Percentiles rank a stretch among this genome's conserved stretches.
Evolutionary conservation across 2,113 vertebrate genomes (phyloP).

Genomic region (Lycaon pictus): DNA sequence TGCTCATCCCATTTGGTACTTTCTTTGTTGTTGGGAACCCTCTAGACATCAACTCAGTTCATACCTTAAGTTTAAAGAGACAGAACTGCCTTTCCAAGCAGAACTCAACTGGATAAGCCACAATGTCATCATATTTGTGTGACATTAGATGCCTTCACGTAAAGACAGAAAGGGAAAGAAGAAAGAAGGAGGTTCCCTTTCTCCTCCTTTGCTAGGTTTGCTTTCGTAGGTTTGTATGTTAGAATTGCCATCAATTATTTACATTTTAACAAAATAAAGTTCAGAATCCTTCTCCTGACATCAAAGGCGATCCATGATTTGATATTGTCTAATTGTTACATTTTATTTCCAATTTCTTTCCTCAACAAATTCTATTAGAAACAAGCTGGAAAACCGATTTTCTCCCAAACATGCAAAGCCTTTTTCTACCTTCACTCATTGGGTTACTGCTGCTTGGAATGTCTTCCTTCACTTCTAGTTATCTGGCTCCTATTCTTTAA

Average conservation of each 20-base stretch:
- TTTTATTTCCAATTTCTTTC: not conserved
- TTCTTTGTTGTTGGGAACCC: not conserved
- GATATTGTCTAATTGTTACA: not conserved
- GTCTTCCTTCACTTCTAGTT: not conserved
- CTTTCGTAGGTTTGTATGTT: not conserved
- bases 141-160: not conserved
- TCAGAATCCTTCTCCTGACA: not conserved
- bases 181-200: not conserved
- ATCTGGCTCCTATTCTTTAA: not conserved
- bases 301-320: not conserved
- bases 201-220: not conserved
- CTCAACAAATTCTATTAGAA: not conserved
- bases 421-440: not conserved
- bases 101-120: not conserved
- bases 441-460: not conserved
- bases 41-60: not conserved
- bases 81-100: not conserved
- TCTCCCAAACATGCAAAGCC: not conserved
- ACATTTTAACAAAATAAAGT: constrained; percentile 6
- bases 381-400: not conserved
- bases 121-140: not conserved
- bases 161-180: not conserved
- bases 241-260: not conserved
- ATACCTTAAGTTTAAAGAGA: not conserved
- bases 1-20: not conserved